Conservation (phyloP, 2,888 invertebrate genomes). For the Mycalesis mineus region DNA sequence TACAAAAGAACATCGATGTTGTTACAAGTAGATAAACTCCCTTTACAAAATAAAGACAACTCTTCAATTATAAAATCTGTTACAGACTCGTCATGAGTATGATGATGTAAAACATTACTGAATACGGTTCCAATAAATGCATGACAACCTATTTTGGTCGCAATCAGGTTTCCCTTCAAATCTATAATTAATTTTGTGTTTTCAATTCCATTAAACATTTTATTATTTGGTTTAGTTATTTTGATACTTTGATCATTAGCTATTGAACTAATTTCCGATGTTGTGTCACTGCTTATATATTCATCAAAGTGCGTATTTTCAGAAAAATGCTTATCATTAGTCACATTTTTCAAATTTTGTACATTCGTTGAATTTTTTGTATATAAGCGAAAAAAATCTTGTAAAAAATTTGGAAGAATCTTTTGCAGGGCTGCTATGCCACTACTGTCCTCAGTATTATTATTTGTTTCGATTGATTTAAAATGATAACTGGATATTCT, state of each 20-base stretch:
- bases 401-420: slow-evolving; percentile 49
- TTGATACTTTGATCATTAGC: not conserved
- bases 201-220: slow-evolving; percentile 8
- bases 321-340: not conserved
- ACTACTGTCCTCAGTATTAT: not conserved
- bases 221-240: slow-evolving; percentile 1
- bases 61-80: slow-evolving; percentile 62
- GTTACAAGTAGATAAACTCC: slow-evolving; percentile 59
- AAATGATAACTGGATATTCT: not conserved
- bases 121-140: slow-evolving; percentile 65
- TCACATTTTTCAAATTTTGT: not conserved
- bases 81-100: slow-evolving; percentile 45
- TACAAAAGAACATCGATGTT: slow-evolving; percentile 66
- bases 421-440: slow-evolving; percentile 33
- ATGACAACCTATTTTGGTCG: slow-evolving; percentile 59
- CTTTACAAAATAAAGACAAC: slow-evolving; percentile 65
- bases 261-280: not conserved
- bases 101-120: slow-evolving; percentile 49
- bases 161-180: slow-evolving; percentile 63
- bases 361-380: slow-evolving; percentile 5
- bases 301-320: not conserved
- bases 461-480: not conserved
- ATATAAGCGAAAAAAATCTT: slow-evolving; percentile 44
- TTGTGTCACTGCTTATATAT: not conserved
- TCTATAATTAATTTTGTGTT: slow-evolving; percentile 45